Percentiles rank a stretch among this genome's conserved stretches.
These are phyloP conservation scores for Cheumatopsyche charites DNA, from an alignment of 1,140 invertebrate genomes.

Conservation along the genomic window DNA sequence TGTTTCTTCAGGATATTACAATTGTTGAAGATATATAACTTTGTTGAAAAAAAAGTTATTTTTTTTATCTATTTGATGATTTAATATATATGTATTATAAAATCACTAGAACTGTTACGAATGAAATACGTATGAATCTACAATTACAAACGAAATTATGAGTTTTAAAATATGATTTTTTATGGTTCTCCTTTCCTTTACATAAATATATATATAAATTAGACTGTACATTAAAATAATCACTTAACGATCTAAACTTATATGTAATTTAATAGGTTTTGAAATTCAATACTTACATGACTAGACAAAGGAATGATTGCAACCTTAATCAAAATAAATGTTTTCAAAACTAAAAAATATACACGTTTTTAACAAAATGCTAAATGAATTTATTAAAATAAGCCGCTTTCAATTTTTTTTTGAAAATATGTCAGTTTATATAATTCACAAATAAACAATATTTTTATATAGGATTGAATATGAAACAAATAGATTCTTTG, in stretches of 20 bases:
- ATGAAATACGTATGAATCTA: too few species aligned
- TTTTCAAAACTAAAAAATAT: too few species aligned
- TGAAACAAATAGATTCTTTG: too few species aligned
- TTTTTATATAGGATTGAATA: too few species aligned
- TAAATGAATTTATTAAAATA: too few species aligned
- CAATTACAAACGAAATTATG: background rate
- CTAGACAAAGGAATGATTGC: slow-evolving; percentile 25
- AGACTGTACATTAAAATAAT: slow-evolving; percentile 22
- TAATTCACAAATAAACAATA: too few species aligned
- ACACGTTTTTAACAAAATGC: too few species aligned
- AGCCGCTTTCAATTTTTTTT: too few species aligned
- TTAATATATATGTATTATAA: background rate
- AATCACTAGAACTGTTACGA: too few species aligned
- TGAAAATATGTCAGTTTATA: too few species aligned
- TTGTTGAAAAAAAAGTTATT: too few species aligned
- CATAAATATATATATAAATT: slow-evolving; percentile 1
- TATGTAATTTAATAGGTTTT: background rate
- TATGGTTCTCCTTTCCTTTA: slow-evolving; percentile 18
- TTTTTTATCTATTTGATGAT: background rate
- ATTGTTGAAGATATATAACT: background rate
- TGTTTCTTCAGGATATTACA: background rate
- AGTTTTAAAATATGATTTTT: background rate
- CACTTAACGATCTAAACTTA: slow-evolving; percentile 15
- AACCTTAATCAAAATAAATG: background rate
- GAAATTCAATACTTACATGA: slow-evolving; percentile 29